Percentiles rank a stretch among this genome's conserved stretches.
Conservation (phyloP, 1,140 invertebrate species). For the Trichonephila clavipes region DNA sequence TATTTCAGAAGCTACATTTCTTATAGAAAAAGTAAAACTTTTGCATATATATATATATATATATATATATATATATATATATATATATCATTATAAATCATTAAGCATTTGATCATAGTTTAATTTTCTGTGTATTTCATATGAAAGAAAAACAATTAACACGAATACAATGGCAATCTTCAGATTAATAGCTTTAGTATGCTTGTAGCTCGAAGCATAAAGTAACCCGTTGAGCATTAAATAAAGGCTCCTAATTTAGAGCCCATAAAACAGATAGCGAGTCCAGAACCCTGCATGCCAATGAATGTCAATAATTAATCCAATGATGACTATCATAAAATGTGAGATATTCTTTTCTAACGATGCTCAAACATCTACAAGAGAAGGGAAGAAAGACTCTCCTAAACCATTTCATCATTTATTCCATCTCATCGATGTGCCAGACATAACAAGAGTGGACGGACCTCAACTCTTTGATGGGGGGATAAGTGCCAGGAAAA, state of each 20-base stretch:
- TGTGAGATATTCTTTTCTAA: conserved; percentile 9
- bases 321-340: conserved; percentile 6
- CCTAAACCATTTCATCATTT: not conserved
- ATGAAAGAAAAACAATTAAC: too few species aligned
- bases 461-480: not conserved
- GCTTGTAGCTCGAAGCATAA: not conserved
- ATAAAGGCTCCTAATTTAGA: not conserved
- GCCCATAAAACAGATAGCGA: not conserved
- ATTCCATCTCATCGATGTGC: not conserved
- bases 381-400: too few species aligned
- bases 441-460: conserved; percentile 19
- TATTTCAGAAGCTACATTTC: too few species aligned
- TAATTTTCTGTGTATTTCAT: too few species aligned
- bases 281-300: not conserved
- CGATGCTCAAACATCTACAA: not conserved
- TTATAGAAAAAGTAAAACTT: too few species aligned
- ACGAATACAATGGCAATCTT: too few species aligned
- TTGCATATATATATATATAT: too few species aligned
- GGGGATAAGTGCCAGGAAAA: conserved; percentile 21
- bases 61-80: too few species aligned
- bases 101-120: too few species aligned
- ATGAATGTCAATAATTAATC: conserved; percentile 8
- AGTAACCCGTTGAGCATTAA: not conserved
- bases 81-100: too few species aligned
- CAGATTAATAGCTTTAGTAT: not conserved